A percentile compares a stretch with the other conserved stretches of the same genome.
phyloP scores from a whole-genome alignment of 2,113 vertebrate species.

The Coracopsis vasa region DNA sequence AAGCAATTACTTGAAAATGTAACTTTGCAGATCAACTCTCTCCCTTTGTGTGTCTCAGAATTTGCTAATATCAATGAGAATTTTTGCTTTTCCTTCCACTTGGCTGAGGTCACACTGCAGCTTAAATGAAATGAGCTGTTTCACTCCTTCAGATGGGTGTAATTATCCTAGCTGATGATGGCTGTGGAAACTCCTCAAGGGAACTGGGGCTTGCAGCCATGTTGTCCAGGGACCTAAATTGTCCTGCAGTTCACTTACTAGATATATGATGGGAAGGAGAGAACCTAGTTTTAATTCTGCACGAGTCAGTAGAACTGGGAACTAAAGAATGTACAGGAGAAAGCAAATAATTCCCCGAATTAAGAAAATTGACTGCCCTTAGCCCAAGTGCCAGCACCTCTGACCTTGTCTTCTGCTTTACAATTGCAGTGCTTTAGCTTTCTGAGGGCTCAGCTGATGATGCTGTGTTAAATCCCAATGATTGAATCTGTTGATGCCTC shows the following conservation, averaged over 20 bases:
- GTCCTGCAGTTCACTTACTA: background rate
- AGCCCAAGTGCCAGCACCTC: background rate
- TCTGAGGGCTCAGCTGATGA: background rate
- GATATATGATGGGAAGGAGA: background rate
- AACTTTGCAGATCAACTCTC: background rate
- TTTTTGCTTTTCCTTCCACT: background rate
- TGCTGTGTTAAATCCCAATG: background rate
- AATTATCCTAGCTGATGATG: background rate
- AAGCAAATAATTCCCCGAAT: background rate
- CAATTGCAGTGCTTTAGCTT: background rate
- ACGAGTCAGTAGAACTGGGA: background rate
- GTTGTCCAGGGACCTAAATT: background rate
- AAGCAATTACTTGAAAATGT: background rate
- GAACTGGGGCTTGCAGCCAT: accelerated
- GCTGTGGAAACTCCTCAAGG: background rate
- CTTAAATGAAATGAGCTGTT: background rate
- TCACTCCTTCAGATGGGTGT: background rate
- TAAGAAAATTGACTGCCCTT: background rate
- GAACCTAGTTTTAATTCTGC: background rate
- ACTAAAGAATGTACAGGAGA: background rate
- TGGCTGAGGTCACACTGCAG: background rate
- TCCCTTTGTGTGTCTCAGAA: background rate
- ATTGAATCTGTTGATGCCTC: background rate
- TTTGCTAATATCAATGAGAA: background rate
- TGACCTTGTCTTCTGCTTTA: background rate